Base-by-base conservation (phyloP, 2,797 vertebrate species). In the Anabacerthia variegaticeps region DNA sequence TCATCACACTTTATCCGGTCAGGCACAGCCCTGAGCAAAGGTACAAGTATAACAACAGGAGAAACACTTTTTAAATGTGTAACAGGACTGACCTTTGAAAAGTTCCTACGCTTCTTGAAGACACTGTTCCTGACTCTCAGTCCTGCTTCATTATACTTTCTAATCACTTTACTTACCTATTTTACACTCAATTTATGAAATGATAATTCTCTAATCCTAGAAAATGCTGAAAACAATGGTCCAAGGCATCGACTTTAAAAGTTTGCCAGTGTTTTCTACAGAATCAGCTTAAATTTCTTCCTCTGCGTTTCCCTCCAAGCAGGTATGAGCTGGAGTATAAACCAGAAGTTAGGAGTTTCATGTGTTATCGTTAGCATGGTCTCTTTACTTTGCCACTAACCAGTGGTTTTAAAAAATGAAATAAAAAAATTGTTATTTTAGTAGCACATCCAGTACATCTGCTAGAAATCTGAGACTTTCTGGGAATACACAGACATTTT, bases 11-110 rank as follows among this genome's bases (percentile, higher is more conserved):
- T 88, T 66, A 71, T 28, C 39, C 5, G 8, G 74, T 32, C 51
- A 92, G 72, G 41, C 88, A 73, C 74, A 82, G 82, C 85, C 91
- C 89, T 82, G 92, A 96, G 51, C 69, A 91, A 88, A 95, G 91
- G 92, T 71, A 85, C 41, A 72, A 71, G 39, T 41, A 1, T 6
- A 90, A 80, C 26, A 58, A 68, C 1, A 4, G 55, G 24, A 89
- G 26, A 71, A 89, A 58, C 56, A 54, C 18, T 73, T 91, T 4
- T 37, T 12, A 79, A 86, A 79, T 37, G 37, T 87, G 62, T 72
- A 92, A 82, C 9, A 90, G 56, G 12, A 89, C 24, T 19, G 67
- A 93, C 48, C 78, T 96, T 90, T 78, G 72, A 83, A 62, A 94
- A 88, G 62, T 63, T 65, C 48, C 74, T 72, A 21, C 11, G 16